Evolutionary conservation across 2,113 vertebrate species (phyloP).

Genomic region (Lanius ludovicianus): DNA sequence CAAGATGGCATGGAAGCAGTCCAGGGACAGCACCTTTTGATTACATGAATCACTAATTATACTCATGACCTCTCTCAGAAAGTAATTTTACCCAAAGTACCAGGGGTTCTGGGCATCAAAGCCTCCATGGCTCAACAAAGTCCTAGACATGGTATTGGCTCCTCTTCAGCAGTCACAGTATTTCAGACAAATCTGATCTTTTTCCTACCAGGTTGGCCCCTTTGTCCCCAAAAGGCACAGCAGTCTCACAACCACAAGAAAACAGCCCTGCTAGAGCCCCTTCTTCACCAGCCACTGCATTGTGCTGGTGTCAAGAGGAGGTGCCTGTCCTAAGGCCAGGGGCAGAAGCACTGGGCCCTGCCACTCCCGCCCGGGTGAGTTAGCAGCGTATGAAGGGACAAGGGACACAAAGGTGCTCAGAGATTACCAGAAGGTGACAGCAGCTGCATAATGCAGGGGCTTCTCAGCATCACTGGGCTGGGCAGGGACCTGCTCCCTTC

Average conservation of each 20-base stretch:
- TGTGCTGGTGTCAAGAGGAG: background rate
- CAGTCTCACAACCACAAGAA: background rate
- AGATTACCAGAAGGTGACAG: background rate
- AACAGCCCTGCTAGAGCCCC: background rate
- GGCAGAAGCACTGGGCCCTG: background rate
- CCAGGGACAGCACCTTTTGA: background rate
- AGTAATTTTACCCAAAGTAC: background rate
- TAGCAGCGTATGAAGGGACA: accelerated
- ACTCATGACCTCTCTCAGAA: background rate
- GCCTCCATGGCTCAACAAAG: background rate
- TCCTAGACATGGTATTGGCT: background rate
- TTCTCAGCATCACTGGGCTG: accelerated
- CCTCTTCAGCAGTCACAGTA: background rate
- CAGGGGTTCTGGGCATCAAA: background rate
- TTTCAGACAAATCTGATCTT: background rate
- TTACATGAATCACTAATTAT: background rate
- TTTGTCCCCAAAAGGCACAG: background rate
- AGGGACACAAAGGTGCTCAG: background rate
- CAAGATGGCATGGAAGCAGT: accelerated
- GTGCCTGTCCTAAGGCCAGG: background rate
- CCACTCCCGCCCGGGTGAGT: accelerated
- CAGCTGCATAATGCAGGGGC: background rate
- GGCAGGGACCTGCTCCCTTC: background rate
- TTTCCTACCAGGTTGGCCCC: background rate
- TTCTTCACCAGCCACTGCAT: background rate